A percentile compares a stretch with the other conserved stretches of the same genome.
These are phyloP conservation scores for Pomatorhinus ruficollis DNA, from an alignment of 2,113 vertebrate genomes.

Conservation along the genomic window DNA sequence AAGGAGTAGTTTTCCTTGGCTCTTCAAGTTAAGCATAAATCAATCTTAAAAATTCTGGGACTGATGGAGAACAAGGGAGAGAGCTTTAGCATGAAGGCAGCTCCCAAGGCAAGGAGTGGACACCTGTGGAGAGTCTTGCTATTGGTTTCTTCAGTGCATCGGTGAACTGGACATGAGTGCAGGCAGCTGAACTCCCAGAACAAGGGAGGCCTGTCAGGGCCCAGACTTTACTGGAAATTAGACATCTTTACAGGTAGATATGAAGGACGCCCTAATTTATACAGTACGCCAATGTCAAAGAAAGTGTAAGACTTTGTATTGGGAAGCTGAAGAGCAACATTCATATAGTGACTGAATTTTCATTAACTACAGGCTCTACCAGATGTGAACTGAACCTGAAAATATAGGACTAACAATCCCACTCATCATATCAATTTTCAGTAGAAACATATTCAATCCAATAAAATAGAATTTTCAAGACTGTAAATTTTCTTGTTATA, in stretches of 20 bases:
- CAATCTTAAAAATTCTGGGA: background rate
- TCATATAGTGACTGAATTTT: background rate
- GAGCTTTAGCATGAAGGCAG: background rate
- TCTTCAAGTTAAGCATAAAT: background rate
- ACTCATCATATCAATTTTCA: background rate
- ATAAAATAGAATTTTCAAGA: background rate
- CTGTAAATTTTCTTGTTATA: background rate
- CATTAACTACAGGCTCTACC: background rate
- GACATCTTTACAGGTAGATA: background rate
- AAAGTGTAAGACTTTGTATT: accelerated
- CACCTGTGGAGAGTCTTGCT: accelerated
- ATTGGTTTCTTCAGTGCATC: background rate
- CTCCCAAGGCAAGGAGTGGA: background rate
- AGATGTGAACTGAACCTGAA: background rate
- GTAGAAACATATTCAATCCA: background rate
- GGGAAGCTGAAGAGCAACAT: background rate
- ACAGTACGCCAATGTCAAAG: background rate
- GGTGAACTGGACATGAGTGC: background rate
- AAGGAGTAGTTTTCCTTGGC: background rate
- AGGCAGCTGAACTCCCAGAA: background rate
- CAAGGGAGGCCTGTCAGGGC: background rate
- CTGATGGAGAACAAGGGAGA: background rate
- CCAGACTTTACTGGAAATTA: background rate
- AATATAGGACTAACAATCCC: background rate
- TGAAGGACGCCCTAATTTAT: background rate